Percentiles rank a stretch among this genome's conserved stretches.
Evolutionary conservation across 2,113 vertebrate species (phyloP).

Genomic region (Uropsilus gracilis): DNA sequence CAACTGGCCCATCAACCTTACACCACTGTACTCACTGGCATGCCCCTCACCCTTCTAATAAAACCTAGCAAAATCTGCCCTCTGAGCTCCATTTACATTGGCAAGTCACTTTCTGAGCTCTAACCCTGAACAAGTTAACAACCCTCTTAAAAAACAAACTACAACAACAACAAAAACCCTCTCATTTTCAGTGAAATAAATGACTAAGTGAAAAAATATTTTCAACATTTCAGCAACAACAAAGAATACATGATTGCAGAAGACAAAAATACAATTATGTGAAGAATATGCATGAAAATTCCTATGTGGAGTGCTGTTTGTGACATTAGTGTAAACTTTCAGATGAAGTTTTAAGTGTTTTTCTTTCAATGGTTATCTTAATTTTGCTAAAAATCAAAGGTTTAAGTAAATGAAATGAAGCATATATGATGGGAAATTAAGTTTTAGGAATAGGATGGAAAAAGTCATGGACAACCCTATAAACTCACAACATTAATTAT

Average conservation of each 20-base stretch:
- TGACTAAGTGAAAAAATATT: background rate
- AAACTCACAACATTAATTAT: background rate
- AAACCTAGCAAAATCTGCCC: background rate
- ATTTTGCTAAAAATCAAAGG: slow-evolving; percentile 12
- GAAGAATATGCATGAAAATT: background rate
- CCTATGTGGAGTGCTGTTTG: background rate
- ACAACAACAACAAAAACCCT: no score
- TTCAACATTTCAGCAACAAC: slow-evolving; percentile 5
- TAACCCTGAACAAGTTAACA: background rate
- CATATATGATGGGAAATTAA: background rate
- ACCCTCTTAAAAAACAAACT: background rate
- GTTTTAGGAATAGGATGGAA: background rate
- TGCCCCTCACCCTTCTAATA: background rate
- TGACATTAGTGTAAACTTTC: background rate
- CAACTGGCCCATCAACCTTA: background rate
- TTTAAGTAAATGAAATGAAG: background rate
- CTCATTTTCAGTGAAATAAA: background rate
- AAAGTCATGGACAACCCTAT: background rate
- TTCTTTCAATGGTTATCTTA: background rate
- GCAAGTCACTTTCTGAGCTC: background rate
- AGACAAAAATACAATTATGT: background rate
- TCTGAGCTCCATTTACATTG: background rate
- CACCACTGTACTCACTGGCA: background rate
- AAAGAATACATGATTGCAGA: background rate
- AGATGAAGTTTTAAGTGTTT: background rate